Evolutionary conservation across 1,140 invertebrate species (phyloP), one percentile per base, ranked within the genome.

Genomic region (Euwallacea similis): DNA sequence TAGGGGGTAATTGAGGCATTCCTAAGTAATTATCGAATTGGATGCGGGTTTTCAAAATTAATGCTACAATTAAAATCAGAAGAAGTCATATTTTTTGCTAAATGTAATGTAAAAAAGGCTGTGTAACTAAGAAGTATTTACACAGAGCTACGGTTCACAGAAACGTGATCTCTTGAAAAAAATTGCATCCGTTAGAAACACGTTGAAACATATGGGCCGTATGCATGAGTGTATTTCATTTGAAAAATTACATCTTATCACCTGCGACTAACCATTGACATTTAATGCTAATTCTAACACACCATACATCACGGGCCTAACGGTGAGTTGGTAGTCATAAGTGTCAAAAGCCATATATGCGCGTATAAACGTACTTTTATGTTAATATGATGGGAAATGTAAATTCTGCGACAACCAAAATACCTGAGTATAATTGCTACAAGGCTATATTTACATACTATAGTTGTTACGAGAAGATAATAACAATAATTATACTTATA

Each of bases 371-470:
- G 47, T 65, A 53, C 46, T 10, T 58, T 66, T 56, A 66, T 66
- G 65, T 46, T n/a, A 58, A 66, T 58, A 66, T 66, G 8, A 33
- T 33, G 21, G 21, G 21, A 33, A 33, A 33, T 33, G 21, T 55
- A 58, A 58, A 58, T 54, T 53, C 6, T 41, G 33, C 16, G 58
- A 58, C 42, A 41, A 58, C 15, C 10, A 66, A 66, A 66, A 66
- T 42, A 42, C 33, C n/a, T 43, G 41, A 44, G n/a, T 50, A 50
- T 66, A 66, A n/a, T 66, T 56, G 56, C 47, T 54, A 55, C 65
- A 66, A 66, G 65, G 65, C 44, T 66, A 42, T 65, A 65, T 66
- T 66, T 66, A 66, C 65, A 66, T 66, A 66, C 47, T 46, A 50
- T 64, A 33, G 50, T 66, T 66, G 65, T 58, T 43, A 66, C 55